phyloP scores from a whole-genome alignment of 2,797 vertebrate genomes.

The Hydrolagus colliei region DNA sequence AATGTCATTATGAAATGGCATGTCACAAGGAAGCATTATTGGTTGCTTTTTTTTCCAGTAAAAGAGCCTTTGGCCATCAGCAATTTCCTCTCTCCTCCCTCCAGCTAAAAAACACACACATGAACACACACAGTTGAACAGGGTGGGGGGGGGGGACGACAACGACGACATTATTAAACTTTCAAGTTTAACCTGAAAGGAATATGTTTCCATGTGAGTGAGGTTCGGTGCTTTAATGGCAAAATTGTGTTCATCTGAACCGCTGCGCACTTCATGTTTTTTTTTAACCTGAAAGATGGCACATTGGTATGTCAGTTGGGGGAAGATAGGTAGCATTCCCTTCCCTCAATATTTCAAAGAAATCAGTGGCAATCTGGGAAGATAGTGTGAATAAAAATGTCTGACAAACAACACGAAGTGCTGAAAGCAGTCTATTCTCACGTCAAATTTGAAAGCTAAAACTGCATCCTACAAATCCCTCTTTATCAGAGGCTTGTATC shows the following conservation, averaged over 20 bases:
- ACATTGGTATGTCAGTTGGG: too few relatives aligned
- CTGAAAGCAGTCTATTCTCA: too few relatives aligned
- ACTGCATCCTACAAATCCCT: too few relatives aligned
- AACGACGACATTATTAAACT: too few relatives aligned
- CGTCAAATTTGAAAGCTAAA: too few relatives aligned
- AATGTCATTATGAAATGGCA: neutral
- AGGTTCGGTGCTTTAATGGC: neutral
- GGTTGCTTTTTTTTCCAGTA: neutral
- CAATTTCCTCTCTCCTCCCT: neutral
- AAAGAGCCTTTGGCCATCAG: neutral
- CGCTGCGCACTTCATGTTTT: neutral
- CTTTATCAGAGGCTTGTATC: too few relatives aligned
- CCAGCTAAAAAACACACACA: neutral
- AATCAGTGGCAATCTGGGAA: too few relatives aligned
- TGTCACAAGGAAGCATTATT: neutral
- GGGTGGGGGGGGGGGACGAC: too few relatives aligned
- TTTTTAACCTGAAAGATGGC: neutral
- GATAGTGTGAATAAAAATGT: too few relatives aligned
- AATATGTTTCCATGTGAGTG: neutral
- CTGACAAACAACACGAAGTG: too few relatives aligned
- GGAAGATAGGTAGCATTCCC: too few relatives aligned
- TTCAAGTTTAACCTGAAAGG: neutral
- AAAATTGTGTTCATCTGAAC: neutral
- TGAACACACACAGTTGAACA: neutral
- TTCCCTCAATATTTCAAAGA: too few relatives aligned